Percentiles rank a stretch among this genome's conserved stretches.
Evolutionary conservation across 2,888 invertebrate genomes (phyloP).

Genomic region (Mythimna loreyi): DNA sequence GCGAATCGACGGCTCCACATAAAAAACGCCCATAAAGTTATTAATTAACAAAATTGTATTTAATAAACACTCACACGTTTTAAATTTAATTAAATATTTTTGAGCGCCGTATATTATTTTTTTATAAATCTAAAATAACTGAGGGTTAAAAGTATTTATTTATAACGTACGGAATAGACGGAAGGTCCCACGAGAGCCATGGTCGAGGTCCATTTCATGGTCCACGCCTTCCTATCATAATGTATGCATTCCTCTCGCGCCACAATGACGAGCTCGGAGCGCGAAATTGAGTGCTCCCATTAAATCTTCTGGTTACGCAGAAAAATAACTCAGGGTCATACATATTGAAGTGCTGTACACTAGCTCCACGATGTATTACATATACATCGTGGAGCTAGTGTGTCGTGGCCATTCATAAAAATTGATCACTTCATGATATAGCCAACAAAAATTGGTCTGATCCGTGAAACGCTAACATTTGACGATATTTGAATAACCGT

Average conservation of each 20-base stretch:
- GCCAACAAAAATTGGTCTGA: too few species aligned
- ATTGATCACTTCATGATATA: too few species aligned
- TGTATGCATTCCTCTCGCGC: constrained; percentile 49
- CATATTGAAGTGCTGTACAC: constrained; percentile 9
- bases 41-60: constrained; percentile 67
- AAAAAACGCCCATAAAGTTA: constrained; percentile 63
- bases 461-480: too few species aligned
- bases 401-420: too few species aligned
- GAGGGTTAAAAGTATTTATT: constrained; percentile 77
- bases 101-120: constrained; percentile 58
- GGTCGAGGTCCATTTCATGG: constrained; percentile 55
- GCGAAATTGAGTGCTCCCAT: constrained; percentile 58
- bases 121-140: constrained; percentile 72
- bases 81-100: constrained; percentile 37
- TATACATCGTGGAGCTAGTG: too few species aligned
- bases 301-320: constrained; percentile 44
- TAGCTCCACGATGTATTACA: not conserved
- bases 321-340: constrained; percentile 19
- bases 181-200: constrained; percentile 63
- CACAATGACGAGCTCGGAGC: constrained; percentile 54
- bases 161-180: constrained; percentile 66
- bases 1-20: constrained; percentile 62
- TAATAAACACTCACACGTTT: constrained; percentile 35
- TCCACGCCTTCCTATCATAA: constrained; percentile 52
- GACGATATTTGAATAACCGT: too few species aligned